Percentiles rank a stretch among this genome's conserved stretches.
Evolutionary conservation across 2,113 vertebrate genomes (phyloP).

Genomic region (Zapus hudsonius): DNA sequence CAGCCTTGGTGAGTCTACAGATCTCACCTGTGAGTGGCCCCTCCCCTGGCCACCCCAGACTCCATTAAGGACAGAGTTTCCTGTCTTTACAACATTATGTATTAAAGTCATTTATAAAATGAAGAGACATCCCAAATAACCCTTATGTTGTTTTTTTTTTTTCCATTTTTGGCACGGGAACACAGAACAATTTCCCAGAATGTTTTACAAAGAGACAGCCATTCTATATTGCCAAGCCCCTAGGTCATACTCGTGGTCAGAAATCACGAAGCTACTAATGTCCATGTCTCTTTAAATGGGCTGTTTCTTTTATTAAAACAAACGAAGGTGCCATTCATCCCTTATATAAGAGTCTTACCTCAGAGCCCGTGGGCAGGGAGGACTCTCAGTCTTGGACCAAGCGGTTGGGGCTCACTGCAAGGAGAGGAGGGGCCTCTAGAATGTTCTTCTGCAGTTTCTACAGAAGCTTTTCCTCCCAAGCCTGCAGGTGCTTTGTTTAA

Average conservation of each 20-base stretch:
- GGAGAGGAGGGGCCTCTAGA: background rate
- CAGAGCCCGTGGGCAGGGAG: conserved; percentile 59
- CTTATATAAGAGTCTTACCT: conserved; percentile 72
- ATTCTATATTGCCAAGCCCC: conserved; percentile 65
- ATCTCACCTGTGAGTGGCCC: background rate
- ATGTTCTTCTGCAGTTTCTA: background rate
- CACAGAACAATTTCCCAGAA: conserved; percentile 81
- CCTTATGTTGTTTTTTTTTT: conserved; percentile 78
- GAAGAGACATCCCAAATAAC: conserved; percentile 83
- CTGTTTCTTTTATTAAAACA: conserved; percentile 76
- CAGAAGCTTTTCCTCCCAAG: background rate
- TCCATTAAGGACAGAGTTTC: conserved; percentile 80
- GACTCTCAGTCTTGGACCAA: conserved; percentile 66
- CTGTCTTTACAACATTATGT: conserved; percentile 82
- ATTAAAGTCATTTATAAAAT: conserved; percentile 84
- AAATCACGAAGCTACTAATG: conserved; percentile 74
- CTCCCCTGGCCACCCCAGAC: conserved; percentile 17
- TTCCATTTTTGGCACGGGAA: conserved; percentile 81
- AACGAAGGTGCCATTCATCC: conserved; percentile 55
- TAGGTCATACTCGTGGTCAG: conserved; percentile 69
- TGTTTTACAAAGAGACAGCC: conserved; percentile 75
- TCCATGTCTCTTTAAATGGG: conserved; percentile 78
- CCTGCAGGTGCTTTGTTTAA: background rate
- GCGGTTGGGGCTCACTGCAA: background rate
- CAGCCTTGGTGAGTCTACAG: background rate